Base-by-base conservation (phyloP, 1,140 invertebrate species). In the Drosophila bifasciata region DNA sequence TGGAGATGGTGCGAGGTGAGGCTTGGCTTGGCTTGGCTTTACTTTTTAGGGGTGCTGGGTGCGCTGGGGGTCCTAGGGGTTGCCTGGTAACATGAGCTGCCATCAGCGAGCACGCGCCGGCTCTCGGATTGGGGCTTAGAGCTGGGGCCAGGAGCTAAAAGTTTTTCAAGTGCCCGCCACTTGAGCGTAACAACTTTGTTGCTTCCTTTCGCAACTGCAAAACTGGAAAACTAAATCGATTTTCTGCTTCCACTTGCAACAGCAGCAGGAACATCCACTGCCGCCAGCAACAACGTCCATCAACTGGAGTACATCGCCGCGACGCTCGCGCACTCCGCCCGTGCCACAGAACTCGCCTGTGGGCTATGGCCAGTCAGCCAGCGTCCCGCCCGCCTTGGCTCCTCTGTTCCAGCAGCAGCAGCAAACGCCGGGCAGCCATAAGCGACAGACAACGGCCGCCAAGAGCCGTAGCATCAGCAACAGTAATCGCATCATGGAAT, bases 271-370 rank as follows among this genome's bases (percentile, higher is more conserved):
- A 51, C 57, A 76, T 51, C 57, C 51, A 45, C 32, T 52, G 69
- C 48, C 68, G 58, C 19, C 68, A 59, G 45, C 49, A 36, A 28
- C 59, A 63, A 46, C 56, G 53, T 32, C 48, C 63, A 81, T 71
- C 61, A 77, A 75, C 61, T 85, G 81, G 81, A 86, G 81, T 60
- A 77, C 83, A 40, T 46, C 70, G 45, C 63, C 56, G 50, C 78
- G 83, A 17, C 75, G 78, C n/a, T 67, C 70, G 56, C 79, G 84
- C 46, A 88, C 83, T 51, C 83, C 83, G 21, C 83, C 83, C 36
- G 83, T 71, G n/a, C 84, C 84, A n/a, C 88, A 90, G 17, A 90
- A 90, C 49, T 90, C 88, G 11, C 88, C 88, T 13, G 71, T 90
- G 25, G 88, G 83, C 28, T 90, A 84, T 57, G 76, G 77, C 45